These are phyloP conservation scores for Sebastes vulpes DNA, from an alignment of 2,797 vertebrate genomes.

Conservation along the genomic window DNA sequence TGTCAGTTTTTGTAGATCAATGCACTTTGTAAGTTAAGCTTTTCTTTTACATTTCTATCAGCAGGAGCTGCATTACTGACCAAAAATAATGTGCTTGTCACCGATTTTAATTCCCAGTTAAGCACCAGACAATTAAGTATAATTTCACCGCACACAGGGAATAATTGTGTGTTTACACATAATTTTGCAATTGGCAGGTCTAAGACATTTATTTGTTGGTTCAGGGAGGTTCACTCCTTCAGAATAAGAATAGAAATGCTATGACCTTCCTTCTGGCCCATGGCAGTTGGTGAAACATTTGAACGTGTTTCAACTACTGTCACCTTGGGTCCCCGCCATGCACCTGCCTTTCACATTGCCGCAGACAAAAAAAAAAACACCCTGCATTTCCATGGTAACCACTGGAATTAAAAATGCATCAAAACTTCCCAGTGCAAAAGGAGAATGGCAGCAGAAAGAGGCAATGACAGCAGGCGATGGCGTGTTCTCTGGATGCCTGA, in stretches of 20 bases:
- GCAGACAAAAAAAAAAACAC: constrained; percentile 28
- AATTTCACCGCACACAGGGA: not conserved
- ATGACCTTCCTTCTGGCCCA: constrained; percentile 71
- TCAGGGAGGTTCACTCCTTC: constrained; percentile 26
- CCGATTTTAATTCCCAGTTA: constrained; percentile 1
- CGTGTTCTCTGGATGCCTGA: constrained; percentile 56
- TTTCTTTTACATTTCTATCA: not conserved
- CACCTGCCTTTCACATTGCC: constrained; percentile 70
- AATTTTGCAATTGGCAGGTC: not conserved
- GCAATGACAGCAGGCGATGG: constrained; percentile 54
- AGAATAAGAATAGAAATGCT: constrained; percentile 40
- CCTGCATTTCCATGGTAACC: constrained; percentile 78
- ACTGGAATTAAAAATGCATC: constrained; percentile 81
- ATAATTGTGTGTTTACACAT: constrained; percentile 8
- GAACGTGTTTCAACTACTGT: constrained; percentile 75
- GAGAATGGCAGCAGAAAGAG: constrained; percentile 57
- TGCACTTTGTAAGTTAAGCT: not conserved
- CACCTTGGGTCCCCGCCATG: constrained; percentile 73
- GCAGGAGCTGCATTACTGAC: constrained; percentile 16
- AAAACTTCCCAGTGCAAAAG: constrained; percentile 68
- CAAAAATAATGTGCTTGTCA: not conserved
- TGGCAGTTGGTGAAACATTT: constrained; percentile 70
- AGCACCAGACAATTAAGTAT: not conserved
- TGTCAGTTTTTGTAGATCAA: not conserved
- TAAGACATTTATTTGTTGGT: constrained; percentile 7